phyloP scores from a whole-genome alignment of 1,140 invertebrate species.

The Drosophila suzukii region DNA sequence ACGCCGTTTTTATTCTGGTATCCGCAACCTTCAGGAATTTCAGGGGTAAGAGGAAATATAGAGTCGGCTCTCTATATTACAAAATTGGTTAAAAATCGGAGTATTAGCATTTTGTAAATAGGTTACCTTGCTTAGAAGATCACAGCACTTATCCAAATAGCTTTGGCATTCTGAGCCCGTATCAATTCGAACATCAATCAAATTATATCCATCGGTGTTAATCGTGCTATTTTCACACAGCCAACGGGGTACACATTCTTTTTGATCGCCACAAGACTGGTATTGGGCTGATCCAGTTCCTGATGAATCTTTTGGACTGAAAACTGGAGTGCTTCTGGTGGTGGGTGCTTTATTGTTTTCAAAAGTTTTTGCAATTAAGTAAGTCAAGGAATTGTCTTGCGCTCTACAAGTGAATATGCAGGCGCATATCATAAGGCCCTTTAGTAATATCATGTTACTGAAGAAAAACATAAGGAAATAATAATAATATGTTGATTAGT shows the following conservation, averaged over 20 bases:
- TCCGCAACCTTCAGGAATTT: constrained; percentile 87
- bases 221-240: constrained; percentile 85
- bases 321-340: not conserved
- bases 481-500: no score
- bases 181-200: constrained; percentile 88
- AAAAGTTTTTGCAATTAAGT: constrained; percentile 65
- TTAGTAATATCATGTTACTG: constrained; percentile 36
- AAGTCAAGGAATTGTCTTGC: constrained; percentile 54
- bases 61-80: constrained; percentile 27
- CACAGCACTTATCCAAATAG: constrained; percentile 73
- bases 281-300: constrained; percentile 17
- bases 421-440: constrained; percentile 39
- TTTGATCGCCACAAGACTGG: constrained; percentile 68
- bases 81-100: not conserved
- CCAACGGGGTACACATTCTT: constrained; percentile 85
- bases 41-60: constrained; percentile 13
- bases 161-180: constrained; percentile 51
- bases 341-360: constrained; percentile 31
- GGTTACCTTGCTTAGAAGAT: constrained; percentile 69
- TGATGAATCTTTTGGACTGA: constrained; percentile 7
- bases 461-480: not conserved
- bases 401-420: constrained; percentile 29
- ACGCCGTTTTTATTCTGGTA: constrained; percentile 88
- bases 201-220: constrained; percentile 88
- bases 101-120: not conserved